A percentile compares a stretch with the other conserved stretches of the same genome.
phyloP scores from a whole-genome alignment of 2,797 vertebrate species.

The Poecilia picta region DNA sequence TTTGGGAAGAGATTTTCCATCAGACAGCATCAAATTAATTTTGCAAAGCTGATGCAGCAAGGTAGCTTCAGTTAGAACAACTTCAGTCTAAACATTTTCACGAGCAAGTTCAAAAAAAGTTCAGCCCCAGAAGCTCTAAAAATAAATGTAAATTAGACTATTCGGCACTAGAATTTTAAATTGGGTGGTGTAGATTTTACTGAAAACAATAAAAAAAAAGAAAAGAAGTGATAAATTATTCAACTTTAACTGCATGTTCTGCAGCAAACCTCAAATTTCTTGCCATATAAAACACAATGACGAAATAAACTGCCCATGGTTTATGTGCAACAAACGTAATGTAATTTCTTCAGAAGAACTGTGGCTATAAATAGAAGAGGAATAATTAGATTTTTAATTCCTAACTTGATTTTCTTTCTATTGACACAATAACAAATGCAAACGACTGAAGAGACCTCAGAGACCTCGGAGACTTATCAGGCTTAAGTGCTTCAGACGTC shows the following conservation, averaged over 20 bases:
- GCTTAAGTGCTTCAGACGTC: constrained; percentile 8
- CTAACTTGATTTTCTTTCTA: constrained; percentile 2
- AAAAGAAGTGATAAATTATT: not conserved
- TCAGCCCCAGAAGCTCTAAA: not conserved
- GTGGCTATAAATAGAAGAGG: constrained; percentile 7
- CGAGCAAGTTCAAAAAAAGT: constrained; percentile 19
- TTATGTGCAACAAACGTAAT: constrained; percentile 2
- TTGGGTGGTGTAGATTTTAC: not conserved
- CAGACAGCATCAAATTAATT: not conserved
- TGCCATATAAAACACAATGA: not conserved
- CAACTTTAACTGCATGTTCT: not conserved
- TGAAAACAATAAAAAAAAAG: not conserved
- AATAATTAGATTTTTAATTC: not conserved
- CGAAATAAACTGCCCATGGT: not conserved
- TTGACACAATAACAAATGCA: constrained; percentile 1
- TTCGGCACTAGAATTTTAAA: not conserved
- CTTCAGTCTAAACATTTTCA: constrained; percentile 1
- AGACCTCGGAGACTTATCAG: not conserved
- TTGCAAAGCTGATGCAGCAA: constrained; percentile 9
- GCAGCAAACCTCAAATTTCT: constrained; percentile 2
- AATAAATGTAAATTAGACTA: not conserved
- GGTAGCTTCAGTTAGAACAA: constrained; percentile 18
- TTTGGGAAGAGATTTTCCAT: not conserved
- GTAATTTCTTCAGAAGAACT: constrained; percentile 7
- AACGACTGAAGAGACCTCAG: not conserved